Percentiles rank a stretch among this genome's conserved stretches.
These are phyloP conservation scores for Macrobrachium rosenbergii DNA, from an alignment of 1,140 invertebrate species.

Conservation along the genomic window DNA sequence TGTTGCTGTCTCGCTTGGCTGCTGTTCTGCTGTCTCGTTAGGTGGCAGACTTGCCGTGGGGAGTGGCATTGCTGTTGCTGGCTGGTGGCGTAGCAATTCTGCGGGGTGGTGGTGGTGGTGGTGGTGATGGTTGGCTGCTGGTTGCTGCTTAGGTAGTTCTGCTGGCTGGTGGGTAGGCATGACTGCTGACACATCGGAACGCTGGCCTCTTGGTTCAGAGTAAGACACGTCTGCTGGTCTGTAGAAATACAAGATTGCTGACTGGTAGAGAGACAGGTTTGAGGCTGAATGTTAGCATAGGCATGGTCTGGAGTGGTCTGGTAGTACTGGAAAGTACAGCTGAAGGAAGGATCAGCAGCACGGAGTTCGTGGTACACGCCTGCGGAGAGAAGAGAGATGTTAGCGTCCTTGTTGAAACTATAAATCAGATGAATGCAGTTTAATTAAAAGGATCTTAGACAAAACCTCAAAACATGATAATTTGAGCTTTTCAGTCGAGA, in stretches of 20 bases:
- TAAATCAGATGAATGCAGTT: not conserved
- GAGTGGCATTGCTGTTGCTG: not conserved
- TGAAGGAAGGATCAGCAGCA: slow-evolving; percentile 55
- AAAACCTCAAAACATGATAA: too few relatives aligned
- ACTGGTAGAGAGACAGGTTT: not conserved
- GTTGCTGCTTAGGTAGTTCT: slow-evolving; percentile 4
- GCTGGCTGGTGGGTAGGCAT: slow-evolving; percentile 4
- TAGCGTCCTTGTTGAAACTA: not conserved
- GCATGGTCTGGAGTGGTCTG: slow-evolving; percentile 61
- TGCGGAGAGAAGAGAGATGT: slow-evolving; percentile 29
- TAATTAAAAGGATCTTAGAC: not conserved
- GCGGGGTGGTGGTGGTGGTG: slow-evolving; percentile 39
- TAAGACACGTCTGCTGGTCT: not conserved
- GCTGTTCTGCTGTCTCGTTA: not conserved
- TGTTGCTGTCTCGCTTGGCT: not conserved
- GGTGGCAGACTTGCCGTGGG: not conserved
- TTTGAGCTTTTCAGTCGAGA: too few relatives aligned
- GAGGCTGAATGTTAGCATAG: slow-evolving; percentile 28
- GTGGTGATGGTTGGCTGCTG: slow-evolving; percentile 43
- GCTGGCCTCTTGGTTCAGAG: not conserved
- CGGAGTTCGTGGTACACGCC: slow-evolving; percentile 65
- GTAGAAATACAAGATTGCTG: not conserved
- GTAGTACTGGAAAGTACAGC: slow-evolving; percentile 64
- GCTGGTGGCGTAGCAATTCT: slow-evolving; percentile 45
- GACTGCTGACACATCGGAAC: slow-evolving; percentile 16